Evolutionary conservation across 2,888 invertebrate genomes (phyloP), one percentile per base, ranked within the genome.

Genomic region (Thecophora atra): DNA sequence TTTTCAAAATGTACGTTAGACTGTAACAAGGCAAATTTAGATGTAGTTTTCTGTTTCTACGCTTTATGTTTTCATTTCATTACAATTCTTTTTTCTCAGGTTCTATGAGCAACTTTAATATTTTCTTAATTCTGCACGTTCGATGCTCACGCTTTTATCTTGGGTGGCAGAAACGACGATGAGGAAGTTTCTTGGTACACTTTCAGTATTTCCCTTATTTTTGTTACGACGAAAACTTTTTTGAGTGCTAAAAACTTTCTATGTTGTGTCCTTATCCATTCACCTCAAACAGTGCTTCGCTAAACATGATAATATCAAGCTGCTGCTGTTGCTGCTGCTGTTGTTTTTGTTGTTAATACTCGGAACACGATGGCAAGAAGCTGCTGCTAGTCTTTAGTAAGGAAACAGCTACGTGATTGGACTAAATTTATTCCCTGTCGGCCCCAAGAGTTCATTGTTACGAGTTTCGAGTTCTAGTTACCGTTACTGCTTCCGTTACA

Each of bases 401-500:
- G 80, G 78, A 79, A 81, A 77, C 76, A 80, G 81, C 76, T 84
- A 85, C 85, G 85, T 85, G 84, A 82, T 80, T 79, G 79, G 85
- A 85, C 85, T 85, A 83, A 83, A 83, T 83, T 82, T 84, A 84
- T 82, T 83, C 80, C 77, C 73, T 77, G 62, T 69, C 73, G 73
- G 75, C 75, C 72, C 77, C 76, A 58, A 74, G 74, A 74, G 75
- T 76, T 75, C 76, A 76, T 76, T 76, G 77, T 76, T 74, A 76
- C 73, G 72, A 60, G 30, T 44, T n/a, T 52, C 42, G 28, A 24
- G 56, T 42, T 58, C 58, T 68, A 47, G 28, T 44, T 69, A 62
- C 44, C 51, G 26, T 51, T 30, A 52, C 21, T 21, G 28, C 26
- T 69, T 51, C 44, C 51, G 26, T 51, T 30, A 52, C 21, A 51